Conservation (phyloP, 1,140 invertebrate species). For the Drosophila orosa region DNA sequence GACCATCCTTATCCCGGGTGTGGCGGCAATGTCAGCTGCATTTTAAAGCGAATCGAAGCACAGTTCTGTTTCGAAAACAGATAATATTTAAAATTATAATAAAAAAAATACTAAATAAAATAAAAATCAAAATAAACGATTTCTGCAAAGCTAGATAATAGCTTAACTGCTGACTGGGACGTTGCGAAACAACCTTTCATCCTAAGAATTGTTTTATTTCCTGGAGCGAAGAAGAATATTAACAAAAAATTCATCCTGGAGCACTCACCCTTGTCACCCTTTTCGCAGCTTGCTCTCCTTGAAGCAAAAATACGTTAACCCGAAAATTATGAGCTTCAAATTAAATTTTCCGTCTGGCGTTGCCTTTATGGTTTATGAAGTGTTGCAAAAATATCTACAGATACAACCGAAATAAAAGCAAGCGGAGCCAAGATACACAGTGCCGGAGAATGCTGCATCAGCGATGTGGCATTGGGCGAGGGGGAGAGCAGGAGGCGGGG, state of each 20-base stretch:
- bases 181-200: not conserved
- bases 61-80: not conserved
- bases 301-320: constrained; percentile 31
- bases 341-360: constrained; percentile 68
- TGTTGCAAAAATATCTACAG: constrained; percentile 75
- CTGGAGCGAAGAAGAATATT: not conserved
- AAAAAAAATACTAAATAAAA: not conserved
- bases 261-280: constrained; percentile 8
- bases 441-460: constrained; percentile 51
- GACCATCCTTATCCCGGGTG: not conserved
- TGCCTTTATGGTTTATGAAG: constrained; percentile 80
- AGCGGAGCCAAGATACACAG: constrained; percentile 32
- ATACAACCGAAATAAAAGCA: constrained; percentile 51
- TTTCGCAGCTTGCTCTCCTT: constrained; percentile 35
- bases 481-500: constrained; percentile 8
- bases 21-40: not conserved
- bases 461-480: constrained; percentile 46
- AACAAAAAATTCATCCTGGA: not conserved
- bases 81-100: not conserved
- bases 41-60: not conserved
- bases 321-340: constrained; percentile 72
- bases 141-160: too few relatives aligned
- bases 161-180: not conserved
- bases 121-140: not conserved
- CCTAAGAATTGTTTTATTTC: not conserved